phyloP scores from a whole-genome alignment of 2,797 vertebrate species.

The Furcifer pardalis region DNA sequence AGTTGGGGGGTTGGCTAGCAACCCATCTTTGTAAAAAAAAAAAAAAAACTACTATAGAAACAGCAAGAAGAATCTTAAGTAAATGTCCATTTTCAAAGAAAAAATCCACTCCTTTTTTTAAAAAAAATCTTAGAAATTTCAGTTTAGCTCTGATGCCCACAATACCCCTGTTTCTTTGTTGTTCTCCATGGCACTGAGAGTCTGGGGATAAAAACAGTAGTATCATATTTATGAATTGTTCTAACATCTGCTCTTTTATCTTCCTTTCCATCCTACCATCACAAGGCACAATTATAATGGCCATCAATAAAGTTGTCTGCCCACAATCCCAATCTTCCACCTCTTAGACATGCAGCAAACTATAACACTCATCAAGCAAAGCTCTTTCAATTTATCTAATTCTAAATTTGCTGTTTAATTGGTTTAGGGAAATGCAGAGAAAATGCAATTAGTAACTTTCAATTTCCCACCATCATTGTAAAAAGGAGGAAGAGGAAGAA shows the following conservation, averaged over 20 bases:
- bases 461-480: not conserved
- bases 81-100: too few species aligned
- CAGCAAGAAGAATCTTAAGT: too few species aligned
- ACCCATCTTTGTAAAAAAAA: too few species aligned
- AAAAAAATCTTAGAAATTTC: not conserved
- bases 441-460: constrained; percentile 12
- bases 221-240: not conserved
- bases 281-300: not conserved
- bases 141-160: not conserved
- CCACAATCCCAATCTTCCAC: not conserved
- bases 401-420: constrained; percentile 13
- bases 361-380: constrained; percentile 17
- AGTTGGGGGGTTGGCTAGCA: too few species aligned
- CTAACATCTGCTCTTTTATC: not conserved
- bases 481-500: not conserved
- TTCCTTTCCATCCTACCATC: not conserved
- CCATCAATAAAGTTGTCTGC: not conserved
- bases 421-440: constrained; percentile 1
- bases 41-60: too few species aligned
- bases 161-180: not conserved
- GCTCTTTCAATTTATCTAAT: not conserved
- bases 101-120: not conserved
- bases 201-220: not conserved
- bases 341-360: not conserved
- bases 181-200: not conserved